These are phyloP conservation scores for Tapirus indicus DNA, from an alignment of 2,797 vertebrate genomes.

Conservation along the genomic window DNA sequence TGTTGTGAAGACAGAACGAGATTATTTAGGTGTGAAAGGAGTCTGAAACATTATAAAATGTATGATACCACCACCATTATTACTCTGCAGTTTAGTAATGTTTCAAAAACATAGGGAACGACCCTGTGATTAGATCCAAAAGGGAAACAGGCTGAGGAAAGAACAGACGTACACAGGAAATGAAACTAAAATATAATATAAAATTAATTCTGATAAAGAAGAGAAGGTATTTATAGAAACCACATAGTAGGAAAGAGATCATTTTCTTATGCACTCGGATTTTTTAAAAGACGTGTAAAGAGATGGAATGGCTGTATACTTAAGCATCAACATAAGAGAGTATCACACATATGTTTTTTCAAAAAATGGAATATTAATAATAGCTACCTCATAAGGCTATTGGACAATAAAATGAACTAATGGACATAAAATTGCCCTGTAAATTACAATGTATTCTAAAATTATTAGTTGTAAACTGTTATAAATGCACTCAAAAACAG, in stretches of 20 bases:
- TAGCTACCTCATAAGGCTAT: background rate
- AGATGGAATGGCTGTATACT: background rate
- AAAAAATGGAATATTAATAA: conserved; percentile 40
- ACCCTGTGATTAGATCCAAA: background rate
- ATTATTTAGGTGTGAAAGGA: conserved; percentile 9
- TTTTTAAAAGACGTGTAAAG: background rate
- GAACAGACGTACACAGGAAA: background rate
- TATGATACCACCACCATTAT: background rate
- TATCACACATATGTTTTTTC: background rate
- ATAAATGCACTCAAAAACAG: background rate
- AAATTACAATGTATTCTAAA: conserved; percentile 28
- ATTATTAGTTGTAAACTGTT: background rate
- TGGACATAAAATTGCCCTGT: background rate
- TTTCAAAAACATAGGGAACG: background rate
- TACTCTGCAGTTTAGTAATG: background rate
- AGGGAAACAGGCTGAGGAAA: conserved; percentile 7
- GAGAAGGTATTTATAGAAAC: conserved; percentile 18
- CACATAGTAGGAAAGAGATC: conserved; percentile 15
- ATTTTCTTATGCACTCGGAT: conserved; percentile 12
- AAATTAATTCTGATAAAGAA: conserved; percentile 54
- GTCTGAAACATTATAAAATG: background rate
- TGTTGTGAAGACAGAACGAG: background rate
- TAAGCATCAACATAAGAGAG: background rate
- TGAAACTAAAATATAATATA: conserved; percentile 47
- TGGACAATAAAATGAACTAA: conserved; percentile 48